Conservation (phyloP, 2,888 invertebrate genomes). For the Coleophora deauratella region DNA sequence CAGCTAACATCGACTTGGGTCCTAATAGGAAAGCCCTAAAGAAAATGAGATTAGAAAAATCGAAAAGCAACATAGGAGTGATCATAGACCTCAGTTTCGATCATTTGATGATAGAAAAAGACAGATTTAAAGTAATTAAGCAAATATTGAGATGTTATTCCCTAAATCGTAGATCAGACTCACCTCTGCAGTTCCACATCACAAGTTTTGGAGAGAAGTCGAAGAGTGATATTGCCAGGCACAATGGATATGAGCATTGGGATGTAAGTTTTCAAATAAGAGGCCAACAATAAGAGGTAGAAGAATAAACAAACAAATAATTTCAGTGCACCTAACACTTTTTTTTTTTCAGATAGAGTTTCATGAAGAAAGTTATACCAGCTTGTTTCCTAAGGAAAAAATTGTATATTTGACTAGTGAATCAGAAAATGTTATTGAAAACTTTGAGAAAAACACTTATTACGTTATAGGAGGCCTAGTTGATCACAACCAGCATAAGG, state of each 20-base stretch:
- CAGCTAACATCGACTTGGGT: conserved; percentile 81
- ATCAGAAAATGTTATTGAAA: conserved; percentile 87
- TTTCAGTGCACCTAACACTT: too few species aligned
- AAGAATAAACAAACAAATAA: too few species aligned
- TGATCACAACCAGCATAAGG: conserved; percentile 97
- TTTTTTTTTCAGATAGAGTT: conserved; percentile 82
- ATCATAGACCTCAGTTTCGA: conserved; percentile 95
- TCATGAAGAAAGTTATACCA: conserved; percentile 77
- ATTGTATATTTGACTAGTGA: conserved; percentile 95
- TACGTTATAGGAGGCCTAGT: conserved; percentile 98
- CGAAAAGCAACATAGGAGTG: conserved; percentile 79
- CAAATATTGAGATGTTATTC: conserved; percentile 94
- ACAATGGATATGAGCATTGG: conserved; percentile 94
- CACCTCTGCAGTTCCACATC: conserved; percentile 88
- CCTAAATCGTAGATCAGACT: conserved; percentile 85
- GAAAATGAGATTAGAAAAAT: conserved; percentile 78
- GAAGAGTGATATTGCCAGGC: conserved; percentile 82
- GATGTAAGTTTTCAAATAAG: conserved; percentile 85
- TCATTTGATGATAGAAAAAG: conserved; percentile 91
- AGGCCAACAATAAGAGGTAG: too few species aligned
- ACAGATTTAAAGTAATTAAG: conserved; percentile 90
- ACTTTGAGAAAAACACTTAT: conserved; percentile 82
- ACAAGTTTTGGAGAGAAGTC: conserved; percentile 85
- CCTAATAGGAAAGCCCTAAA: conserved; percentile 88
- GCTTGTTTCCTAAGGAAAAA: conserved; percentile 83